phyloP scores from a whole-genome alignment of 2,888 invertebrate genomes.

The Epistrophe eligans region DNA sequence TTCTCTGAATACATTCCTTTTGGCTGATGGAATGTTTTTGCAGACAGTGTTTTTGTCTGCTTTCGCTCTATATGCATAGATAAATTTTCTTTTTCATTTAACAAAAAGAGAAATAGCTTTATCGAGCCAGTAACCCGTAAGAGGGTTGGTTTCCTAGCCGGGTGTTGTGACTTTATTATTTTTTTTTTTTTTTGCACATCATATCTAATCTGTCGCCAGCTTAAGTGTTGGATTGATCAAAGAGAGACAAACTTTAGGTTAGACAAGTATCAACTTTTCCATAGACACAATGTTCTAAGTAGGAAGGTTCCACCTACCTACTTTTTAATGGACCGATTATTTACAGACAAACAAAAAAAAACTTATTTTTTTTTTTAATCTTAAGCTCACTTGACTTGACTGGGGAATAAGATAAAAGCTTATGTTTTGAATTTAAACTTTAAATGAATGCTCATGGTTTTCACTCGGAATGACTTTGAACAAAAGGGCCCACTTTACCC shows the following conservation, averaged over 20 bases:
- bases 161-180: neutral
- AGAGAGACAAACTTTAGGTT: neutral
- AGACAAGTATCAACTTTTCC: neutral
- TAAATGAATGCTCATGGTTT: neutral
- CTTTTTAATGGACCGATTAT: conserved; percentile 23
- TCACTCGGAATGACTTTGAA: neutral
- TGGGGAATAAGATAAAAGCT: neutral
- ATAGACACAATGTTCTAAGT: neutral
- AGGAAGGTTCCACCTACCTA: neutral
- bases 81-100: conserved; percentile 33
- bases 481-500: neutral
- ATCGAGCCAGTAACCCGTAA: conserved; percentile 1
- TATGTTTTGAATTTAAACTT: neutral
- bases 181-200: conserved; percentile 8
- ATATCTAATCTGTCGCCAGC: conserved; percentile 18
- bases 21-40: conserved; percentile 28
- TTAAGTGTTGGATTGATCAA: conserved; percentile 10
- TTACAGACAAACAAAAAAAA: conserved; percentile 8
- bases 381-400: conserved; percentile 10
- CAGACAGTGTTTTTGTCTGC: conserved; percentile 32
- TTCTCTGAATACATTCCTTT: neutral
- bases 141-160: neutral
- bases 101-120: conserved; percentile 20
- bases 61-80: neutral
- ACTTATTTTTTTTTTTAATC: neutral